A percentile compares a stretch with the other conserved stretches of the same genome.
These are phyloP conservation scores for Zelostemma sp. DNA, from an alignment of 1,140 invertebrate species.

Conservation along the genomic window DNA sequence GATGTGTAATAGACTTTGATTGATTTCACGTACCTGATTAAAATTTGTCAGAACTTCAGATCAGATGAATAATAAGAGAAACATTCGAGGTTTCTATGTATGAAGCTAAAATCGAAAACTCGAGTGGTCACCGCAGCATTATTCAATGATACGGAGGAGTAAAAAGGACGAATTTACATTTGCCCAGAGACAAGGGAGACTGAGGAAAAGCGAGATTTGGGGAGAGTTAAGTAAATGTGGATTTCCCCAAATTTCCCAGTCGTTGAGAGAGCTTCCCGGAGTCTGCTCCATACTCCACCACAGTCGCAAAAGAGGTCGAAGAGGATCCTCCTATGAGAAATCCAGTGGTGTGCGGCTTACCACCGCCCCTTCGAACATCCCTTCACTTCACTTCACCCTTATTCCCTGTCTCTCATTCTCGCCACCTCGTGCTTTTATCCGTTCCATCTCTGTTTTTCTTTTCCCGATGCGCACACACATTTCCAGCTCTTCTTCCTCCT, in stretches of 20 bases:
- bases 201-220: constrained; percentile 18
- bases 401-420: constrained; percentile 20
- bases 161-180: background rate
- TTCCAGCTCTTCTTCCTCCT: background rate
- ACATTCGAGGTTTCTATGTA: background rate
- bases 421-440: constrained; percentile 16
- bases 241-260: constrained; percentile 34
- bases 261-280: constrained; percentile 22
- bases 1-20: no score
- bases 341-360: constrained; percentile 23
- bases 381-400: background rate
- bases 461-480: constrained; percentile 18
- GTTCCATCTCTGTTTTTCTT: constrained; percentile 27
- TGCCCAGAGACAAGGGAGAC: constrained; percentile 2
- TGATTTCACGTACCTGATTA: no score
- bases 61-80: no score
- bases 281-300: constrained; percentile 17
- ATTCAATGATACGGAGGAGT: constrained; percentile 16
- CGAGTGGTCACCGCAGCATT: constrained; percentile 8
- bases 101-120: constrained; percentile 13
- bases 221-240: constrained; percentile 34
- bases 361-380: constrained; percentile 11
- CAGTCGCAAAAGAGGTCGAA: constrained; percentile 28
- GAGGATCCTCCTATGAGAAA: constrained; percentile 21
- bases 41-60: no score